Conservation (phyloP, 92 coral and sea anemone species). For the Scolanthus callimorphus region DNA sequence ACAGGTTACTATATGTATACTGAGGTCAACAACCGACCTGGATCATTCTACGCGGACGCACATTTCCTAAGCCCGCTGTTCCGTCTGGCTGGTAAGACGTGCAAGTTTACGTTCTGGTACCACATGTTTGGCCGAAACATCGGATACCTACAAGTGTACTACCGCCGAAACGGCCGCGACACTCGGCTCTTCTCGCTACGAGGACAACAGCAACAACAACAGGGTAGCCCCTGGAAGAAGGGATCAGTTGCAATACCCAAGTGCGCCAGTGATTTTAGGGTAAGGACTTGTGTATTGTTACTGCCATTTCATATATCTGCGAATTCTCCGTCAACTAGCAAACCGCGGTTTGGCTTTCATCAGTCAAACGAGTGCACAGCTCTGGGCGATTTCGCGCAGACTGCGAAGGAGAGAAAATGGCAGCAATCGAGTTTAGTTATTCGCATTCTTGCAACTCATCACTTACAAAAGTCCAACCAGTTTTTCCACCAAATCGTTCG, state of each 20-base stretch:
- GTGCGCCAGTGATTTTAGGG: slow-evolving; percentile 91
- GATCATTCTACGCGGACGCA: slow-evolving; percentile 67
- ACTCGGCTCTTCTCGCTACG: slow-evolving; percentile 21
- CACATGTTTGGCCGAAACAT: slow-evolving; percentile 86
- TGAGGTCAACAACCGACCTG: slow-evolving; percentile 68
- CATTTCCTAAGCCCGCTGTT: slow-evolving; percentile 81
- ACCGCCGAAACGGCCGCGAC: slow-evolving; percentile 75
- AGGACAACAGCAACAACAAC: no score
- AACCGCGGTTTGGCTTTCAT: no score
- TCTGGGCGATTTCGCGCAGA: no score
- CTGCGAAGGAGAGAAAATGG: no score
- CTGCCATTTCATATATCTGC: no score
- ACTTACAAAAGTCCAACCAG: no score
- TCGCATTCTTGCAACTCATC: no score
- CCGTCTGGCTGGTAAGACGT: slow-evolving; percentile 69
- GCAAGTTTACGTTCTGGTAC: slow-evolving; percentile 91
- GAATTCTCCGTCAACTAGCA: no score
- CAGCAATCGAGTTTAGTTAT: no score
- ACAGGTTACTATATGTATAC: slow-evolving; percentile 93
- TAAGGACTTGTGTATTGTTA: no score
- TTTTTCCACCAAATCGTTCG: no score
- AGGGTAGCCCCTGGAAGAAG: slow-evolving; percentile 65
- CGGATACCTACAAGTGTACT: slow-evolving; percentile 61
- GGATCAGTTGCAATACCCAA: slow-evolving; percentile 69
- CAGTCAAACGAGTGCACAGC: no score